Conservation (phyloP, 53 echinoderm and acorn worm species). For the Stichopus horrens region DNA sequence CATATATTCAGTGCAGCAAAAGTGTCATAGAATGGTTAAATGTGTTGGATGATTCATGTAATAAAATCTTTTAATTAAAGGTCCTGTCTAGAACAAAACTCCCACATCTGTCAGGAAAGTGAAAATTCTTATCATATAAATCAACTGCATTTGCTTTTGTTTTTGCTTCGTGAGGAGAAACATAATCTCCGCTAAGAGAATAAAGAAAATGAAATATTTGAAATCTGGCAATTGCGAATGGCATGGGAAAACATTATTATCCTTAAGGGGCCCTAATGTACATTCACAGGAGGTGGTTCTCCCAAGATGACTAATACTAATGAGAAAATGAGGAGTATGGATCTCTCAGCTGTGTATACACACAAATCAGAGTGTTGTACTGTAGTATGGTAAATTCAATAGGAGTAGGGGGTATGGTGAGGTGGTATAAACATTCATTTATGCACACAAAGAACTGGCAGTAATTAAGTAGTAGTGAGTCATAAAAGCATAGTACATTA, state of each 20-base stretch:
- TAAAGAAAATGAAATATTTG: background rate
- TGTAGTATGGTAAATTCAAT: no score
- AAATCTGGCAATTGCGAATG: background rate
- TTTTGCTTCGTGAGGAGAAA: background rate
- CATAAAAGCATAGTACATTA: no score
- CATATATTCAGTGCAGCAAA: no score
- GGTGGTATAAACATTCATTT: no score
- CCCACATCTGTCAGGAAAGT: background rate
- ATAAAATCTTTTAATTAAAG: no score
- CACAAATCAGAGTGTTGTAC: background rate
- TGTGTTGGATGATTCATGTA: no score
- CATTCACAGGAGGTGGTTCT: background rate
- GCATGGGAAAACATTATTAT: conserved; percentile 6
- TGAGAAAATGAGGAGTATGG: background rate
- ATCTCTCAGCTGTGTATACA: conserved; percentile 1
- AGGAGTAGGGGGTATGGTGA: no score
- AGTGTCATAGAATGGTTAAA: no score
- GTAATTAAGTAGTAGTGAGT: no score
- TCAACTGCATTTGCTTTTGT: background rate
- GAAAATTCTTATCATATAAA: background rate
- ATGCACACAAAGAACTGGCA: no score
- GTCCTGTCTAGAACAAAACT: no score
- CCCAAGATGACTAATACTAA: background rate
- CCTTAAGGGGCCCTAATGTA: background rate
- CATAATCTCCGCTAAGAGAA: background rate